A percentile compares a stretch with the other conserved stretches of the same genome.
phyloP scores from a whole-genome alignment of 2,113 vertebrate genomes.

The Pachyramphus minor region DNA sequence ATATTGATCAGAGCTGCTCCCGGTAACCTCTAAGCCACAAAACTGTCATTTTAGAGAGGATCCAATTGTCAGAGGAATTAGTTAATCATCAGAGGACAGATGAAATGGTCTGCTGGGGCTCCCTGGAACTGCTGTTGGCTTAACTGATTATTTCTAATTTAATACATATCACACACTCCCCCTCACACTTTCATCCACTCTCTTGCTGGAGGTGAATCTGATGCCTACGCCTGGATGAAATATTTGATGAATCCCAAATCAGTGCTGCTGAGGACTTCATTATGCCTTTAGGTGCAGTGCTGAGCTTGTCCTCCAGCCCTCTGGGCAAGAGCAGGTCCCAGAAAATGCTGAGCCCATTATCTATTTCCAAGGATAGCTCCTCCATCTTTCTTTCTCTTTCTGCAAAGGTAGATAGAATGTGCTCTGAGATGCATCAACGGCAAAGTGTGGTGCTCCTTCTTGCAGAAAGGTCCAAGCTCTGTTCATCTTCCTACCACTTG shows the following conservation, averaged over 20 bases:
- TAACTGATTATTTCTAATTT: slow-evolving; percentile 61
- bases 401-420: neutral
- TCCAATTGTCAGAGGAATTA: slow-evolving; percentile 55
- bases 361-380: neutral
- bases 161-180: neutral
- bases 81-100: slow-evolving; percentile 58
- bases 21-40: slow-evolving; percentile 20
- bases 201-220: neutral
- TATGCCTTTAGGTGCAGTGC: neutral
- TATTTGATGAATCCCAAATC: neutral
- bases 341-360: neutral
- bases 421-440: neutral
- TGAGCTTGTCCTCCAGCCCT: neutral
- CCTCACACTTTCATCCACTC: neutral
- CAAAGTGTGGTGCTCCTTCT: neutral
- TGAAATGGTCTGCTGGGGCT: slow-evolving; percentile 32
- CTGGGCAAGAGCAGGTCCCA: neutral
- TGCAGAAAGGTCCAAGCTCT: neutral
- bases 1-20: neutral
- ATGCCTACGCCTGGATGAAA: neutral
- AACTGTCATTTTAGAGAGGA: slow-evolving; percentile 32
- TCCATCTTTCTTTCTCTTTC: neutral
- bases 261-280: neutral
- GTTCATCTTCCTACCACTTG: neutral
- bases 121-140: slow-evolving; percentile 8